Evolutionary conservation across 2,797 vertebrate species (phyloP).

Genomic region (Yasuhikotakia modesta): DNA sequence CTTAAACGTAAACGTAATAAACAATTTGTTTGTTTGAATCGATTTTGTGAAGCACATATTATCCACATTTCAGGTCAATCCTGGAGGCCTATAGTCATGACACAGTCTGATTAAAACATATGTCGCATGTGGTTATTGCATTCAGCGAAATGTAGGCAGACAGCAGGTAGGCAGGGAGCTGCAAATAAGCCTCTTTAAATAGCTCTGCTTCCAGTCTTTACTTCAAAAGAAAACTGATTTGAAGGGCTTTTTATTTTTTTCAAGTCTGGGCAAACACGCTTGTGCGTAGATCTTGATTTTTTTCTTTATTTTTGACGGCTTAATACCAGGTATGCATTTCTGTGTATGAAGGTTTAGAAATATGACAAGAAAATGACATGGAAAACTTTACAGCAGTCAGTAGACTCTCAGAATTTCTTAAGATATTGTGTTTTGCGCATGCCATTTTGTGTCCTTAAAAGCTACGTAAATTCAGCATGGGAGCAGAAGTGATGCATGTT

Average conservation of each 20-base stretch:
- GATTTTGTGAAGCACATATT: constrained; percentile 14
- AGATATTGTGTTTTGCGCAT: not conserved
- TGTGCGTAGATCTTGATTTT: not conserved
- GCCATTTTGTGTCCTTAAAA: constrained; percentile 55
- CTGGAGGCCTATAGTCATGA: constrained; percentile 34
- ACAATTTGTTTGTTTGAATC: constrained; percentile 49
- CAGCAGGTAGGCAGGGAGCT: constrained; percentile 40
- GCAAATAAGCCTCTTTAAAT: constrained; percentile 54
- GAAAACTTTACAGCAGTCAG: too few species aligned
- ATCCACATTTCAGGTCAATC: constrained; percentile 6
- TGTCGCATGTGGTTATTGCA: constrained; percentile 44
- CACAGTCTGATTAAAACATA: constrained; percentile 38
- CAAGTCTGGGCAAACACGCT: constrained; percentile 1
- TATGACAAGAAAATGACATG: too few species aligned
- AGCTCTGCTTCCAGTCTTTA: constrained; percentile 46
- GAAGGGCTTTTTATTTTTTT: constrained; percentile 13
- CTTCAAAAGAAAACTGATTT: constrained; percentile 44
- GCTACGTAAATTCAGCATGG: constrained; percentile 22
- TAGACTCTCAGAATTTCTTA: too few species aligned
- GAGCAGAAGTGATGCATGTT: constrained; percentile 21
- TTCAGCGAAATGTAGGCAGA: constrained; percentile 43
- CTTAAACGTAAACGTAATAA: too few species aligned
- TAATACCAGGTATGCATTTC: too few species aligned
- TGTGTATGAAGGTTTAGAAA: too few species aligned
- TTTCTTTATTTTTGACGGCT: not conserved